Evolutionary conservation across 2,888 invertebrate genomes (phyloP).

Genomic region (Orthosia cruda): DNA sequence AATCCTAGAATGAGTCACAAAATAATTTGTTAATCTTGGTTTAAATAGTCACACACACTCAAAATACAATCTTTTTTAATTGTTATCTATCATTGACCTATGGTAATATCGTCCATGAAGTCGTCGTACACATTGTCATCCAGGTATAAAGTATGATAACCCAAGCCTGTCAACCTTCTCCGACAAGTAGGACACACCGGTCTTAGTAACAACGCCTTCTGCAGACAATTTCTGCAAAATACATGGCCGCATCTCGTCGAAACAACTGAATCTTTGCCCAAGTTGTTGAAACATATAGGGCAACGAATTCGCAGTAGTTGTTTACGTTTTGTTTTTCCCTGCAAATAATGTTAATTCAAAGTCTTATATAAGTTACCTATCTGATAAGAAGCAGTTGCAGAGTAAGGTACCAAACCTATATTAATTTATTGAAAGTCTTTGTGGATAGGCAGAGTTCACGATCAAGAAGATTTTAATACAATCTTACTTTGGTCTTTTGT

Average conservation of each 20-base stretch:
- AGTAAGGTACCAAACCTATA: background rate
- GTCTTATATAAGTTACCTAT: background rate
- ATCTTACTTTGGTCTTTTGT: conserved; percentile 58
- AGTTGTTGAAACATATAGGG: conserved; percentile 77
- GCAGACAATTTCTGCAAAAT: conserved; percentile 75
- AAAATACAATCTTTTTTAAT: background rate
- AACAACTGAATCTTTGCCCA: conserved; percentile 70
- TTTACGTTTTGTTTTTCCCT: conserved; percentile 66
- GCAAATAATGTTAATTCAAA: conserved; percentile 38
- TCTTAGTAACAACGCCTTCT: conserved; percentile 68
- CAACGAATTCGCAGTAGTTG: conserved; percentile 72
- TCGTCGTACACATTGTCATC: conserved; percentile 67
- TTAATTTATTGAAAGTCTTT: background rate
- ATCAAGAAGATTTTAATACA: conserved; percentile 7
- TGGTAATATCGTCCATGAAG: conserved; percentile 47
- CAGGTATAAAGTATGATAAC: conserved; percentile 72
- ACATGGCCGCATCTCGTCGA: conserved; percentile 79
- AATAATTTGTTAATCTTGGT: conserved; percentile 36
- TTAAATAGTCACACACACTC: conserved; percentile 31
- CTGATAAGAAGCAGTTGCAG: background rate
- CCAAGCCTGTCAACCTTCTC: conserved; percentile 63
- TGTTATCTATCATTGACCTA: conserved; percentile 30
- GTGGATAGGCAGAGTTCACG: background rate
- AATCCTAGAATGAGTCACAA: conserved; percentile 40
- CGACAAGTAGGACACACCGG: conserved; percentile 76